phyloP scores from a whole-genome alignment of 1,140 invertebrate species.

The Megalopta genalis region DNA sequence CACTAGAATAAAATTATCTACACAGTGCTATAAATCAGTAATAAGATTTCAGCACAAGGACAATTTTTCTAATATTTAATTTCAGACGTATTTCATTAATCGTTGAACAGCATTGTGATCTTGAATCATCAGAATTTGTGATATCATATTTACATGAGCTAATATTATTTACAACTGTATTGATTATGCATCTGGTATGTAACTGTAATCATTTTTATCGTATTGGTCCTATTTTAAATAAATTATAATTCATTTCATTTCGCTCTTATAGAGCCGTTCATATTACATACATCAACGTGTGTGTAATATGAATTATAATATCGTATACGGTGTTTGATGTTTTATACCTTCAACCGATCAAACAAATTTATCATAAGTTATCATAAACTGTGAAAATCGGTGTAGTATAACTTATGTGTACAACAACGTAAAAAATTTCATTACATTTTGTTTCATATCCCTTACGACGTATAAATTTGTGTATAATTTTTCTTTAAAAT shows the following conservation, averaged over 20 bases:
- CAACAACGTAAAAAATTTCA: constrained; percentile 14
- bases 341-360: neutral
- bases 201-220: constrained; percentile 4
- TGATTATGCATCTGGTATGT: constrained; percentile 12
- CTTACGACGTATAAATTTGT: constrained; percentile 1
- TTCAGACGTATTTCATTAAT: neutral
- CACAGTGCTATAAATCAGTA: neutral
- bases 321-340: constrained; percentile 10
- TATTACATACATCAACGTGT: neutral
- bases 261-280: neutral
- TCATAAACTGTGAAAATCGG: constrained; percentile 14
- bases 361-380: constrained; percentile 8
- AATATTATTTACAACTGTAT: constrained; percentile 28
- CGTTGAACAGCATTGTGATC: neutral
- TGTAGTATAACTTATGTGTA: constrained; percentile 2
- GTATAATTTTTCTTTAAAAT: constrained; percentile 11
- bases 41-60: neutral
- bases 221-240: constrained; percentile 3
- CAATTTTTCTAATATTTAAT: no score
- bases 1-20: neutral
- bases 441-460: neutral
- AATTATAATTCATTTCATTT: constrained; percentile 1
- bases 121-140: neutral
- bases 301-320: neutral
- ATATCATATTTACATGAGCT: constrained; percentile 30